Conservation (phyloP, 2,797 vertebrate genomes). For the Ambastaia sidthimunki region DNA sequence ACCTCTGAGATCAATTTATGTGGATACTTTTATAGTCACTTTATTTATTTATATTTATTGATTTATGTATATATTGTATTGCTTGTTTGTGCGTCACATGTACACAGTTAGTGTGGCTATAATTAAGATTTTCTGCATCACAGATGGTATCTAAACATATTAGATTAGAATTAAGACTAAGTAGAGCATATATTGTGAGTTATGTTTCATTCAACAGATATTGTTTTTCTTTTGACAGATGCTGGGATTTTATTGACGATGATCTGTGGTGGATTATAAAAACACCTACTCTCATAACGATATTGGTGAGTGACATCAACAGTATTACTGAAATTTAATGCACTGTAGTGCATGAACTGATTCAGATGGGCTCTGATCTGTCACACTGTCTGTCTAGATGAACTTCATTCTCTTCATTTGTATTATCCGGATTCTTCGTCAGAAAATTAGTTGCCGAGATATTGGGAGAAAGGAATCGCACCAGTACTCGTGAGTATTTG, state of each 20-base stretch:
- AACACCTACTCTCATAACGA: slow-evolving; percentile 74
- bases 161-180: neutral
- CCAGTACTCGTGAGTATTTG: slow-evolving; percentile 88
- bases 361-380: neutral
- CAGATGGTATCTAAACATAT: neutral
- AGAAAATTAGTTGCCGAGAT: slow-evolving; percentile 94
- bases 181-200: neutral
- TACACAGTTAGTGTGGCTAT: neutral
- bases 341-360: neutral
- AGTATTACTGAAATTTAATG: neutral
- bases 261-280: slow-evolving; percentile 80
- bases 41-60: neutral
- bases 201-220: neutral
- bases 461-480: slow-evolving; percentile 90
- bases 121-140: neutral
- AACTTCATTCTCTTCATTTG: slow-evolving; percentile 94
- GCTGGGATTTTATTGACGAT: slow-evolving; percentile 79
- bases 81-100: neutral
- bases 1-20: neutral
- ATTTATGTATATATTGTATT: neutral
- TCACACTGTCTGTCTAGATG: slow-evolving; percentile 73
- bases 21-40: neutral
- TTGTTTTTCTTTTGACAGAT: slow-evolving; percentile 65
- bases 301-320: slow-evolving; percentile 70
- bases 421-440: slow-evolving; percentile 92